Base-by-base conservation (phyloP, 2,888 invertebrate genomes). In the Encarsia formosa region DNA sequence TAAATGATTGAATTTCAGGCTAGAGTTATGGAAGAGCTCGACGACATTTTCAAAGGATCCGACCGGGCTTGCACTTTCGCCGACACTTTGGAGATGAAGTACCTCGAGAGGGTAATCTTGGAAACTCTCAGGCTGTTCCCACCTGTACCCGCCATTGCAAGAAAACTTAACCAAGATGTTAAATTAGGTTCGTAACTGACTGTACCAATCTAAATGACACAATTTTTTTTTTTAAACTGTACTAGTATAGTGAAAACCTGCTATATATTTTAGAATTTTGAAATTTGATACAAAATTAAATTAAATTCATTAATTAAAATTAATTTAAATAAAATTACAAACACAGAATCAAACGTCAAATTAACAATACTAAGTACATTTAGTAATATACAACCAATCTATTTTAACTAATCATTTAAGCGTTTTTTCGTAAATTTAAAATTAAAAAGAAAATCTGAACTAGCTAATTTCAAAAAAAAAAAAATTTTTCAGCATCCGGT, bases 61-160 rank as follows among this genome's bases (percentile, higher is more conserved):
- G 82, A 88, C 65, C 80, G 89, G 18, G 83, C 85, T 3, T 85
- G 85, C 39, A 88, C 88, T 11, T 88, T 87, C 76, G 84, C 86
- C 64, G 90, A 91, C 60, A 88, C 89, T 2, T 69, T 88, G n/a
- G 86, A 88, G 72, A 88, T 90, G 88, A 90, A 90, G 72, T 89
- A 88, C 65, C 75, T 90, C 61, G 90, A 90, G 73, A 79, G 88
- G 55, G 88, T 88, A 56, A 78, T 90, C 41, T 83, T 90, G 83
- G 89, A 90, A 73, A 86, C 88, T 4, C 75, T 89, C 19, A 80
- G 89, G 62, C 77, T 89, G 79, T 90, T 83, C 68, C 89, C 89
- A 49, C 88, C 89, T 59, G 86, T 90, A 45, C 89, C 89, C 22
- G 75, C 86, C 18, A 89, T 90, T 63, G 87, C 88, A 6, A 80